A percentile compares a stretch with the other conserved stretches of the same genome.
Evolutionary conservation across 2,797 vertebrate genomes (phyloP).

Genomic region (Leptodactylus fallax): DNA sequence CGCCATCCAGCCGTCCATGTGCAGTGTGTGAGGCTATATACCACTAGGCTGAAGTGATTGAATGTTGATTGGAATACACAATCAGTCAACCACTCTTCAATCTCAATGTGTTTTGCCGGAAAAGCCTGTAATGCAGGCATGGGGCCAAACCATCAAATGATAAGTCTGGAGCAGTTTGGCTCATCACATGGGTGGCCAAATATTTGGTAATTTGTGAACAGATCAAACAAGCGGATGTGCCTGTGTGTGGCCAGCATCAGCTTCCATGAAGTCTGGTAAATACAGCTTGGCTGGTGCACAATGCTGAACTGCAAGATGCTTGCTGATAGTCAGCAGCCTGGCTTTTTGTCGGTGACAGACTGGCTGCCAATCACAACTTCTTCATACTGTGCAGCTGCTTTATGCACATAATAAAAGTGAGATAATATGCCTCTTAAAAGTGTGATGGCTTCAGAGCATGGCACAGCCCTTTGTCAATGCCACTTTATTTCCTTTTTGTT

Average conservation of each 20-base stretch:
- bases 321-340: not conserved
- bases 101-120: not conserved
- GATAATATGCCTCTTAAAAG: not conserved
- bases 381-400: not conserved
- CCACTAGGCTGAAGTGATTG: not conserved
- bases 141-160: slow-evolving; percentile 21
- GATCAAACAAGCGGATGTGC: slow-evolving; percentile 27
- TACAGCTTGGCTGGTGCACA: slow-evolving; percentile 1
- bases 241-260: slow-evolving; percentile 7
- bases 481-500: slow-evolving; percentile 8
- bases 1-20: not conserved
- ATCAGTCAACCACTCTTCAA: not conserved
- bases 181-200: slow-evolving; percentile 20
- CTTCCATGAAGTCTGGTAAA: not conserved
- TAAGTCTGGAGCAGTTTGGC: slow-evolving; percentile 5
- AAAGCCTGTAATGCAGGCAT: not conserved
- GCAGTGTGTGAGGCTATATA: not conserved
- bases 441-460: not conserved
- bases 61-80: not conserved
- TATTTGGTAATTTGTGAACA: slow-evolving; percentile 16
- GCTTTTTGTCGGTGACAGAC: not conserved
- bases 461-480: not conserved
- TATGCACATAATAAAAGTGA: not conserved
- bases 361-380: not conserved
- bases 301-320: not conserved